Percentiles rank a stretch among this genome's conserved stretches.
Conservation (phyloP, 92 coral and sea anemone species). For the Phymanthus crucifer region DNA sequence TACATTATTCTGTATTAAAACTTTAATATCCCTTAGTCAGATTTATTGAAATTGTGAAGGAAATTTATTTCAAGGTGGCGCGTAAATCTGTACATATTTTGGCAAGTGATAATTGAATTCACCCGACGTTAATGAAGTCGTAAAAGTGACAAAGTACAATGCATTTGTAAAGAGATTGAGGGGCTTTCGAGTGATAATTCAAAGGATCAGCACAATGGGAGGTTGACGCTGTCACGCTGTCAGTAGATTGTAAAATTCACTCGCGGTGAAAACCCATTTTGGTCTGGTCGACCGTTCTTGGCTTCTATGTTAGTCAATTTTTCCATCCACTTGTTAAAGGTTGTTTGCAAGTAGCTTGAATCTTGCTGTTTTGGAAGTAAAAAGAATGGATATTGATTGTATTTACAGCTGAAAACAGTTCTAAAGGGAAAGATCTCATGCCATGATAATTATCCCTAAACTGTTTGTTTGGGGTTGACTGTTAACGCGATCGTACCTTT, state of each 20-base stretch:
- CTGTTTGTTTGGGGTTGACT: conserved; percentile 65
- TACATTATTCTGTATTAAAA: background rate
- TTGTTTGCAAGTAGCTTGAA: background rate
- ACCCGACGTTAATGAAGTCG: background rate
- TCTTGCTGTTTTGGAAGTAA: background rate
- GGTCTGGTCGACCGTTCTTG: conserved; percentile 15
- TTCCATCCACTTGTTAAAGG: background rate
- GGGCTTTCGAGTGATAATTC: conserved; percentile 14
- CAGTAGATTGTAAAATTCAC: conserved; percentile 16
- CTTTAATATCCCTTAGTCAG: conserved; percentile 1
- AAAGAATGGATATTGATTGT: no score
- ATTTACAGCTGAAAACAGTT: conserved; percentile 59
- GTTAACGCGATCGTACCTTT: conserved; percentile 19
- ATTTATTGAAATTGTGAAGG: conserved; percentile 13
- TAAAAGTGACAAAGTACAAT: conserved; percentile 20
- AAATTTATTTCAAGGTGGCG: background rate
- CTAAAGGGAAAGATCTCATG: conserved; percentile 35
- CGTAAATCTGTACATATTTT: background rate
- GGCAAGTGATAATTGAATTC: conserved; percentile 12
- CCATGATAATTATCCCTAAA: conserved; percentile 48
- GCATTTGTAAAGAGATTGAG: background rate
- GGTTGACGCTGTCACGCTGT: conserved; percentile 30
- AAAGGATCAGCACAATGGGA: conserved; percentile 19
- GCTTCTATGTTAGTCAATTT: background rate
- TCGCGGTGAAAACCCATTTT: background rate